Evolutionary conservation across 2,113 vertebrate genomes (phyloP).

Genomic region (Aldabrachelys gigantea): DNA sequence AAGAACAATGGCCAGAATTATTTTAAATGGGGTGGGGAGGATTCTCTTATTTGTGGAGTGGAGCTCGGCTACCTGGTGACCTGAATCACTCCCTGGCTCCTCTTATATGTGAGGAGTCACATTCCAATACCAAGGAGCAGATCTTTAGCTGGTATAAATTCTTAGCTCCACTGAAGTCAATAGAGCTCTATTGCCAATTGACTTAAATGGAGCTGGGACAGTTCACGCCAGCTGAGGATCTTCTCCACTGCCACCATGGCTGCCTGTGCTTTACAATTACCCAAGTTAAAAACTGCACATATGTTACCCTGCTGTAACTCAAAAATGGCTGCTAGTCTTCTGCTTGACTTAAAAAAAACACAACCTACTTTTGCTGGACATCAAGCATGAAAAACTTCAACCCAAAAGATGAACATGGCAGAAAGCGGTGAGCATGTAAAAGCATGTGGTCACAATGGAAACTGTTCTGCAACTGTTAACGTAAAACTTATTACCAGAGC

Average conservation of each 20-base stretch:
- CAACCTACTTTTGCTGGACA: neutral
- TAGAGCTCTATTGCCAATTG: accelerated
- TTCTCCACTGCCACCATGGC: neutral
- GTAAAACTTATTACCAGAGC: neutral
- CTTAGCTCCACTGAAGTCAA: accelerated
- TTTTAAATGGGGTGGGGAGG: neutral
- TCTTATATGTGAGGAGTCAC: neutral
- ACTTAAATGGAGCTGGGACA: neutral
- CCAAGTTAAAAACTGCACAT: neutral
- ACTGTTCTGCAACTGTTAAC: neutral
- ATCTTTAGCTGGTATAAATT: accelerated
- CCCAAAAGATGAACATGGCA: neutral
- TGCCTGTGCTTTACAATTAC: neutral
- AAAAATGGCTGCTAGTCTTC: neutral
- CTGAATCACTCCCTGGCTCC: neutral
- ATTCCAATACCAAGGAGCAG: accelerated
- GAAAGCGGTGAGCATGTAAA: neutral
- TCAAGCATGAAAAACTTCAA: conserved; percentile 15
- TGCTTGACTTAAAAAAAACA: neutral
- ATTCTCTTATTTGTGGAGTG: neutral
- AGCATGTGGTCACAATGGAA: neutral
- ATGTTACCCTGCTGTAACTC: neutral
- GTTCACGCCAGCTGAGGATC: neutral
- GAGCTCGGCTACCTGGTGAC: neutral
- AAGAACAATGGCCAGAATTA: neutral